Conservation (phyloP, 2,797 vertebrate genomes). For the Sebastes taczanowskii region DNA sequence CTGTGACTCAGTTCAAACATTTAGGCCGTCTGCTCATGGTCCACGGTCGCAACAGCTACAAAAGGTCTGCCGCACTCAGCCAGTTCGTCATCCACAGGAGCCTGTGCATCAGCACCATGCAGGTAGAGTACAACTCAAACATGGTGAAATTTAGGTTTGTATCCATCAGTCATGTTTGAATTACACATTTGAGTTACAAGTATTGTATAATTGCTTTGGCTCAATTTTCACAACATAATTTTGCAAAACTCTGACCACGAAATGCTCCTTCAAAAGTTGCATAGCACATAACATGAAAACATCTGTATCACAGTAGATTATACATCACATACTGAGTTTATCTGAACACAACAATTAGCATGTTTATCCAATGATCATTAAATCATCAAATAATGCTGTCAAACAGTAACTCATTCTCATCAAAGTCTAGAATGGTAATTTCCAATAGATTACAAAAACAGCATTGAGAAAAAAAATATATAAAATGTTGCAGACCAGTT, state of each 20-base stretch:
- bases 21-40: slow-evolving; percentile 97
- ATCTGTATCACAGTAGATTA: neutral
- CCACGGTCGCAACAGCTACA: slow-evolving; percentile 98
- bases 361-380: neutral
- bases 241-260: neutral
- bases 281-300: neutral
- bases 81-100: slow-evolving; percentile 99
- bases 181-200: neutral
- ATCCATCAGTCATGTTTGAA: neutral
- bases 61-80: slow-evolving; percentile 95
- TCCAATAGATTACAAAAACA: neutral
- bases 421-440: neutral
- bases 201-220: neutral
- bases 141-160: neutral
- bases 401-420: neutral
- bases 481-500: neutral
- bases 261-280: neutral
- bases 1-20: slow-evolving; percentile 97
- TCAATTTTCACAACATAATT: neutral
- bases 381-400: neutral
- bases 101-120: slow-evolving; percentile 98
- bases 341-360: neutral
- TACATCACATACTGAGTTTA: neutral
- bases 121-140: slow-evolving; percentile 81
- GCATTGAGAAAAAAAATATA: neutral